Conservation (phyloP, 2,113 vertebrate genomes). For the Tilapia sparmanii region DNA sequence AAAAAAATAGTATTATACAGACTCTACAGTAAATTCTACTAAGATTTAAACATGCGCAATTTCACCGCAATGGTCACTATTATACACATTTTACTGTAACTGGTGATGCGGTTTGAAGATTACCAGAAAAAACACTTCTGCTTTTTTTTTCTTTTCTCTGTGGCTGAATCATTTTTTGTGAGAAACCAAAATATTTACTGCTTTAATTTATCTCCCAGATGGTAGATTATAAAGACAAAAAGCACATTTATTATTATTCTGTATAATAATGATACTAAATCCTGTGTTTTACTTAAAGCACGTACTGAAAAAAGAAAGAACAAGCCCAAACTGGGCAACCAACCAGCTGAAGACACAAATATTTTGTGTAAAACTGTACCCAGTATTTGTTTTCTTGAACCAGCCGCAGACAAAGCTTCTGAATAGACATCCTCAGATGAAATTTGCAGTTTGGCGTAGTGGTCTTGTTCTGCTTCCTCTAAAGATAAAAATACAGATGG, state of each 20-base stretch:
- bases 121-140: neutral
- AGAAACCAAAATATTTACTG: neutral
- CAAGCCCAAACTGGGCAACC: neutral
- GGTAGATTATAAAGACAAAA: neutral
- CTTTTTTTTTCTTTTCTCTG: neutral
- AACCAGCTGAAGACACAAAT: neutral
- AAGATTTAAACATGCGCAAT: neutral
- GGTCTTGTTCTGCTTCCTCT: constrained; percentile 15
- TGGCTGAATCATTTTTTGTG: neutral
- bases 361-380: constrained; percentile 17
- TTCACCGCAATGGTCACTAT: neutral
- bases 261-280: neutral
- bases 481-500: constrained; percentile 11
- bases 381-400: neutral
- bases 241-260: neutral
- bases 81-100: neutral
- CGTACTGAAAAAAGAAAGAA: neutral
- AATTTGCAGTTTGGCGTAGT: constrained; percentile 17
- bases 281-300: neutral
- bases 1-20: neutral
- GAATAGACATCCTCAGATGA: constrained; percentile 54
- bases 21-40: neutral
- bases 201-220: neutral
- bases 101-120: neutral
- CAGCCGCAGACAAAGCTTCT: neutral